Conservation (phyloP, 2,113 vertebrate genomes). For the Heptranchias perlo region DNA sequence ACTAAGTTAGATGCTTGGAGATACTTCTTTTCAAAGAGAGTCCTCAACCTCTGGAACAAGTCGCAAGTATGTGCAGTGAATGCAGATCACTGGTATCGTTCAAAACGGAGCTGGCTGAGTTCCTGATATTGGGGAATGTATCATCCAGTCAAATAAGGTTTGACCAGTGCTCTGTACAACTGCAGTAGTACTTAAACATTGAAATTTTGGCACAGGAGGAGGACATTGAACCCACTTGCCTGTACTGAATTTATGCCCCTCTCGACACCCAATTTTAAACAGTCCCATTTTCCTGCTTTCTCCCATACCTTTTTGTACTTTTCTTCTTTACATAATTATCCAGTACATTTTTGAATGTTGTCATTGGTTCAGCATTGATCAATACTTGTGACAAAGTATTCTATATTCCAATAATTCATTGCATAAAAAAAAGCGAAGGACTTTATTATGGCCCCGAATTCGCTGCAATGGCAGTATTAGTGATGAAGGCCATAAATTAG, state of each 20-base stretch:
- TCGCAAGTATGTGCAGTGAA: not conserved
- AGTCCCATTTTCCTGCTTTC: not conserved
- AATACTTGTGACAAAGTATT: too few relatives aligned
- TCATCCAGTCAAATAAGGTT: not conserved
- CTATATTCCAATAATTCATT: too few relatives aligned
- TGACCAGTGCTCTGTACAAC: not conserved
- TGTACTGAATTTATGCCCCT: not conserved
- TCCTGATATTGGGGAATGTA: not conserved
- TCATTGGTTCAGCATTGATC: too few relatives aligned
- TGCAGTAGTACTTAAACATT: not conserved
- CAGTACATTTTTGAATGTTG: too few relatives aligned
- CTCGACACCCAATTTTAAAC: not conserved
- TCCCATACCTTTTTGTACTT: not conserved
- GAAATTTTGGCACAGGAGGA: not conserved
- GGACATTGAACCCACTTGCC: not conserved
- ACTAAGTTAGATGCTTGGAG: too few relatives aligned
- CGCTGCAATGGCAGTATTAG: too few relatives aligned
- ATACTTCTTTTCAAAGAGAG: not conserved
- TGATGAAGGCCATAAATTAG: too few relatives aligned
- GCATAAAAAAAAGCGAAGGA: too few relatives aligned
- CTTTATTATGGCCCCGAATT: too few relatives aligned
- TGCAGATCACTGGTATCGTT: not conserved
- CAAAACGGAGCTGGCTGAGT: not conserved
- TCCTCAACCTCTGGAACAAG: not conserved
- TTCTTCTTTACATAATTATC: not conserved